These are phyloP conservation scores for Sebastes matsubarae DNA, from an alignment of 2,797 vertebrate genomes.

Conservation along the genomic window DNA sequence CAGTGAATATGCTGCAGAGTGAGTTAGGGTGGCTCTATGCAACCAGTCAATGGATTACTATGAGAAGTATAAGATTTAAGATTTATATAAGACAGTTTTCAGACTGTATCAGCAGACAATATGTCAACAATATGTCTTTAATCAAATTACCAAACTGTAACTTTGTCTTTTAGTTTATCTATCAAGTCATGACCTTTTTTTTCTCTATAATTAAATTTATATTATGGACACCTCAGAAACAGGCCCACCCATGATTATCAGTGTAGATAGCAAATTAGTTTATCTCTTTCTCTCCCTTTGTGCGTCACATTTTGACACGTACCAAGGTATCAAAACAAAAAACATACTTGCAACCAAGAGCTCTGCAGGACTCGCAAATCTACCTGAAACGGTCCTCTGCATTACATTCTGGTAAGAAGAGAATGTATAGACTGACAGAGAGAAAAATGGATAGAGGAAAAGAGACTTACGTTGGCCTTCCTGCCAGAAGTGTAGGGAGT, in stretches of 20 bases:
- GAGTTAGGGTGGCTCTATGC: background rate
- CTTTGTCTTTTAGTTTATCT: background rate
- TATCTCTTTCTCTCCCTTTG: background rate
- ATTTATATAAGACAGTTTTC: too few relatives aligned
- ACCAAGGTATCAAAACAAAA: background rate
- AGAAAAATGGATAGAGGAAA: conserved; percentile 53
- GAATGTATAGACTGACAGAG: conserved; percentile 19
- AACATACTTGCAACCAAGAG: background rate
- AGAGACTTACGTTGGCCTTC: conserved; percentile 91
- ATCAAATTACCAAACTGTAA: background rate
- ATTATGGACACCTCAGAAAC: background rate
- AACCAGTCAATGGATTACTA: background rate
- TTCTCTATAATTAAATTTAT: background rate
- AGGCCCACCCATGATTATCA: background rate
- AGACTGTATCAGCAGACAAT: background rate
- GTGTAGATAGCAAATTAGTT: background rate
- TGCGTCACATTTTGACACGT: background rate
- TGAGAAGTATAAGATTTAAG: background rate
- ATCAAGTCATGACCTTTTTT: background rate
- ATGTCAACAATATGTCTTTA: background rate
- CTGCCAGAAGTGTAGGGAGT: conserved; percentile 90
- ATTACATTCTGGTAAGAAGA: too few relatives aligned
- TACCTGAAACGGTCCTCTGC: background rate
- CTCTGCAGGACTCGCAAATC: background rate
- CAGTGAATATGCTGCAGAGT: background rate